Base-by-base conservation (phyloP, 2,888 invertebrate species). In the Drosophila subquinaria region DNA sequence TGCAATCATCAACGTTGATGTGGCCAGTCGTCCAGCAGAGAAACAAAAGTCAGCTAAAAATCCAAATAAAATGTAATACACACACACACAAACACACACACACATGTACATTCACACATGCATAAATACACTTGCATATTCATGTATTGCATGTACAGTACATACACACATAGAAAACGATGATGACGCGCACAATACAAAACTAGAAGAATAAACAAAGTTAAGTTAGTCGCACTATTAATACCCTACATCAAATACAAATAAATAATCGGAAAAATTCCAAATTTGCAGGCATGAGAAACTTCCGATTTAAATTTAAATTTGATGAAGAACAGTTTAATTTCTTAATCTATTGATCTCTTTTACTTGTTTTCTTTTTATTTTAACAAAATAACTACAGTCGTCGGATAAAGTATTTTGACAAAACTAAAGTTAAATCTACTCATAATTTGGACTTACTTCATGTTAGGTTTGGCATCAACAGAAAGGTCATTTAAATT, bases 61-160 rank as follows among this genome's bases (percentile, higher is more conserved):
- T 69, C 73, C 47, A 77, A 77, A 76, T 73, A 77, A 77, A 77
- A 68, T 67, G 57, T 69, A 42, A 61, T 66, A 43, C 55, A 66
- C 52, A 57, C 20, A 51, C n/a, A 36, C 53, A 57, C 30, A 56
- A 30, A 33, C 30, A 55, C 20, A 17, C 33, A 59, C 27, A 51
- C 30, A 53, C 9, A 36, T 13, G 17, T 40, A 69, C 38, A 17
- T 17, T 17, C 17, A 17, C 45, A 68, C 23, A 35, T 30, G 8
- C 1, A 47, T 47, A 9, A 3, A 43, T 43, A 35, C 23, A 36
- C 35, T 51, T 42, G 55, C 27, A 55, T 27, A 53, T 53, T 53
- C 40, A 40, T 55, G 38, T 52, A 36, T 35, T n/a, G n/a, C 60
- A 60, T 30, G 42, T 30, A 60, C 17, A 48, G 20, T 13, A 33